Base-by-base conservation (phyloP, 1,140 invertebrate genomes). In the Drosophila novamexicana region DNA sequence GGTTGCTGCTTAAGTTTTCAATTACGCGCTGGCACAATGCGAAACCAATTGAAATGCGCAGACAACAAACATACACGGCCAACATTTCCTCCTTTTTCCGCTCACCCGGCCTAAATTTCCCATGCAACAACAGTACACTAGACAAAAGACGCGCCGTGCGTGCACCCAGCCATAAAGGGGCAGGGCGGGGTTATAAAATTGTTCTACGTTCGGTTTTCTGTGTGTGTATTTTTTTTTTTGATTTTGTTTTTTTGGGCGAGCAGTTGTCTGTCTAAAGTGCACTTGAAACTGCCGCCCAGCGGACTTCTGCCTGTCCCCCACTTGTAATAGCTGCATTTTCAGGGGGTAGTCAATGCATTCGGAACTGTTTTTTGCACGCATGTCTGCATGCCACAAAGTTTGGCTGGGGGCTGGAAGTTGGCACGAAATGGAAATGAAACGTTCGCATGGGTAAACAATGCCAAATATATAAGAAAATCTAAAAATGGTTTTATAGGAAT, bases 281-380 rank as follows among this genome's bases (percentile, higher is more conserved):
- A 88, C 82, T 86, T 86, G 82, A 86, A 86, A 88, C 68, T 76
- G 65, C 40, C 70, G 54, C 29, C 75, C 49, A 66, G 57, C 39
- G 37, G 29, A 22, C 44, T 49, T 47, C 16, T 12, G 32, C 44
- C n/a, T 44, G 10, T 29, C n/a, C 12, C 40, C 6, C 42, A 18
- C 68, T 75, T 84, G 81, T 69, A 81, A 74, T 85, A 63, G 81
- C 77, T 85, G 82, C 82, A 82, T 76, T 81, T 85, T 79, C 79
- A 29, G 76, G 82, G 83, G 72, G 68, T 73, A 79, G 71, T 67
- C 82, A 86, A 82, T 86, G 86, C 81, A 82, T 86, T 82, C 82
- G 82, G 79, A 86, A 86, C 82, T 84, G 16, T 76, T 76, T 81
- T 86, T 83, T 86, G 78, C 81, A 84, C 81, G 81, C 73, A 78